Evolutionary conservation across 2,888 invertebrate species (phyloP), one percentile per base, ranked within the genome.

Genomic region (Cheilosia scutellata): DNA sequence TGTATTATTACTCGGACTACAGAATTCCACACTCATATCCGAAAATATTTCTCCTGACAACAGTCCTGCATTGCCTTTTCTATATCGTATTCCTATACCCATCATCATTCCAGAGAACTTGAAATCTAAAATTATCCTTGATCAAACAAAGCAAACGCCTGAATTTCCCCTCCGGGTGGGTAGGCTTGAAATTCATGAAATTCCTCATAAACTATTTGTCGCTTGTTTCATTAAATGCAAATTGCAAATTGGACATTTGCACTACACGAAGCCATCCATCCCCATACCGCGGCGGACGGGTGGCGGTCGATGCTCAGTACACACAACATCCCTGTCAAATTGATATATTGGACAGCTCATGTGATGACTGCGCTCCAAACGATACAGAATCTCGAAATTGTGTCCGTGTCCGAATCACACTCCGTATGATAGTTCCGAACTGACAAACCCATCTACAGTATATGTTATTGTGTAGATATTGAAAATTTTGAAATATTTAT

Each of bases 401-500:
- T 86, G 62, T 76, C 71, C 80, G 66, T 80, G 84, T 86, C 84
- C 84, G 40, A 75, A 76, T 80, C 84, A 71, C 62, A 72, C 65
- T 60, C 55, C 72, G 65, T 65, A 72, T 72, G 79, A 72, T 72
- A 33, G 57, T 42, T 58, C 27, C 65, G 58, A 25, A 5, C 65
- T 33, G 71, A 72, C 49, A 60, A 53, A 66, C 60, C 11, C 9
- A 20, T 31, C 27, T 72, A 16, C 6, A 9, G 11, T 47, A 9
- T 51, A 7, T 33, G 20, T 29, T 47, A 11, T 31, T 58, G 42
- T 77, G 58, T 51, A 33, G 63, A 77, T 82, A 82, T 86, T 86
- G 84, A 82, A 82, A 77, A 82, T 86, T 72, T 86, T 82, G 86
- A 86, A 86, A 86, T 82, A 86, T 86, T 86, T 82, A 86, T 82